Conservation (phyloP, 2,888 invertebrate genomes). For the Drosophila pegasa region DNA sequence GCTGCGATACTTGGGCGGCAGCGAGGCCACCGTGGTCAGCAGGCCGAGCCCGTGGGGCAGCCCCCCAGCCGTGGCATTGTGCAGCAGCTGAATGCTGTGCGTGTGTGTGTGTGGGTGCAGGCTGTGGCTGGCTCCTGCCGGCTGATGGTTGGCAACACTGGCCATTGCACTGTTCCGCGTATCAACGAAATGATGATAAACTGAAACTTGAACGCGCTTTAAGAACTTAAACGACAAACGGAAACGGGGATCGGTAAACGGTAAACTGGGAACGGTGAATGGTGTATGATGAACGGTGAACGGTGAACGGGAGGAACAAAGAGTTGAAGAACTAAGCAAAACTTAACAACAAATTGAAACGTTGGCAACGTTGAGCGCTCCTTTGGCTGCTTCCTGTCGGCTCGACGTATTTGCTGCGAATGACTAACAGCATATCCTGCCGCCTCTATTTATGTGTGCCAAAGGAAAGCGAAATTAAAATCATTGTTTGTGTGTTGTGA, state of each 20-base stretch:
- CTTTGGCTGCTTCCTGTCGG: slow-evolving; percentile 77
- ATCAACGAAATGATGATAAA: slow-evolving; percentile 61
- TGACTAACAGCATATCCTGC: slow-evolving; percentile 83
- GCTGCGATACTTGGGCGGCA: slow-evolving; percentile 85
- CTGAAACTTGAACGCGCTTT: slow-evolving; percentile 67
- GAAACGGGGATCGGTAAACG: slow-evolving; percentile 40
- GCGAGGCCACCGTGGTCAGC: slow-evolving; percentile 84
- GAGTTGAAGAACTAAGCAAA: slow-evolving; percentile 66
- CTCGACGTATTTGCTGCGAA: slow-evolving; percentile 84
- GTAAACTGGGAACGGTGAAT: slow-evolving; percentile 16
- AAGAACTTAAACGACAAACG: slow-evolving; percentile 50
- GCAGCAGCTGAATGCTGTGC: slow-evolving; percentile 78
- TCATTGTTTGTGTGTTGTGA: slow-evolving; percentile 72
- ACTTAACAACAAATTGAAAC: slow-evolving; percentile 78
- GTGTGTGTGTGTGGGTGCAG: slow-evolving; percentile 60
- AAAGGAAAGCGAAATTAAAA: slow-evolving; percentile 82
- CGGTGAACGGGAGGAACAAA: slow-evolving; percentile 46
- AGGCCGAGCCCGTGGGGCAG: slow-evolving; percentile 83
- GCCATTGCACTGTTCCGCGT: slow-evolving; percentile 54
- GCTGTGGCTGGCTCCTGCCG: slow-evolving; percentile 40
- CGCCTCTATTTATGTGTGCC: slow-evolving; percentile 84
- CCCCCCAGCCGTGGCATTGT: slow-evolving; percentile 66
- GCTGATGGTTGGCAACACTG: slow-evolving; percentile 56
- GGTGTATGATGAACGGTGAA: slow-evolving; percentile 22
- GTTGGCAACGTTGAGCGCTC: slow-evolving; percentile 64